phyloP scores from a whole-genome alignment of 2,797 vertebrate genomes.

The Myotis findleyi region DNA sequence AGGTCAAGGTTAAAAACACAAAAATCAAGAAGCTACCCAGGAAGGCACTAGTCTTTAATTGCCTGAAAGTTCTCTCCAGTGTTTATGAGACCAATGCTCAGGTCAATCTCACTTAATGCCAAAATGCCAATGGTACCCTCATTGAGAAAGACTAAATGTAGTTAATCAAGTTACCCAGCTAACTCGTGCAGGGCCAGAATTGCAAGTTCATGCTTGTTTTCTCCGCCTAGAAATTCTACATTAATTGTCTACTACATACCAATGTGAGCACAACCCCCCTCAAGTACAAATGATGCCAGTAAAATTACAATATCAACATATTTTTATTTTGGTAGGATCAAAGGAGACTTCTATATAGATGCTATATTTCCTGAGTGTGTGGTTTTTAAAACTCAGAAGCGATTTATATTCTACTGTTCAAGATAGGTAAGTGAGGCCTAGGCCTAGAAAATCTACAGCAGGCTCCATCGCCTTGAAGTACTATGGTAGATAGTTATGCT shows the following conservation, averaged over 20 bases:
- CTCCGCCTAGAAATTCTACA: not conserved
- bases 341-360: not conserved
- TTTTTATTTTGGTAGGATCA: not conserved
- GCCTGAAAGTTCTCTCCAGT: not conserved
- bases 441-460: slow-evolving; percentile 2
- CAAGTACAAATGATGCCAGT: not conserved
- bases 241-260: not conserved
- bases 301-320: not conserved
- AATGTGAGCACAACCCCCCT: not conserved
- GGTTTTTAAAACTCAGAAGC: not conserved
- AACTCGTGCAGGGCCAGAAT: not conserved
- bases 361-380: not conserved
- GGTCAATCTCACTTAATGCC: not conserved
- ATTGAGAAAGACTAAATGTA: not conserved
- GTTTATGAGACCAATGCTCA: not conserved
- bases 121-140: not conserved
- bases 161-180: not conserved
- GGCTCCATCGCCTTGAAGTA: not conserved
- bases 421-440: not conserved
- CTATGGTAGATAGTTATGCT: not conserved
- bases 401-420: not conserved
- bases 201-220: not conserved
- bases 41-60: not conserved
- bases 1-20: not conserved
- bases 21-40: not conserved